Base-by-base conservation (phyloP, 92 coral and sea anemone species). In the Palythoa caribaeorum region DNA sequence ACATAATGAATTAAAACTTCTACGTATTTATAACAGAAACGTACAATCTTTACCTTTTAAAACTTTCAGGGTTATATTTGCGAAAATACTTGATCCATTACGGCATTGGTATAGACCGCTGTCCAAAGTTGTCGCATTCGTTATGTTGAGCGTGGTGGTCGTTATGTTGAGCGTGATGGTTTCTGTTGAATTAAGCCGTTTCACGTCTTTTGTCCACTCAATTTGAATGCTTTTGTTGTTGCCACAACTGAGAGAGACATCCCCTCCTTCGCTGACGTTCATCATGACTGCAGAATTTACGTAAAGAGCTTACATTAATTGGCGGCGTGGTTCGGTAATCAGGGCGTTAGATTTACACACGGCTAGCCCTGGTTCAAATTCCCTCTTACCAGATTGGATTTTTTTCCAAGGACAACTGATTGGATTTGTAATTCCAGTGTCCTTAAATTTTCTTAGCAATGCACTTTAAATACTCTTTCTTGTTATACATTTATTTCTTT, bases 51-150 rank as follows among this genome's bases (percentile, higher is more conserved):
- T 78, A 78, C 83, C 51, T 54, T 78, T 37, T 8, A 78, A 59
- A 55, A 78, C 83, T 35, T 44, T 6, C 11, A 78, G 71, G 14
- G 83, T 57, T 36, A 78, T 59, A 38, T 63, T 78, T 15, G 48
- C 44, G 36, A 78, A 15, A 19, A 12, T 11, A 9, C 44, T 10
- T 9, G 69, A 60, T 16, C 70, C 83, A 78, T 78, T 54, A 2
- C 83, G 83, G 65, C 83, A 78, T 44, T 78, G 36, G 71, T 78
- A 78, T 13, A 53, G 21, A 37, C 83, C 83, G 83, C 83, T 78
- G 37, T 78, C 71, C 71, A 2, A 50, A 78, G 54, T 57, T 9
- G 9, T 16, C 20, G 71, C 83, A 5, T 7, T 38, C 40, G 71
- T 3, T 37, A 78, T 78, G 69, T 6, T 14, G n/a, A 55, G 20